phyloP scores from a whole-genome alignment of 2,888 invertebrate genomes.

The Habrosyne pyritoides region DNA sequence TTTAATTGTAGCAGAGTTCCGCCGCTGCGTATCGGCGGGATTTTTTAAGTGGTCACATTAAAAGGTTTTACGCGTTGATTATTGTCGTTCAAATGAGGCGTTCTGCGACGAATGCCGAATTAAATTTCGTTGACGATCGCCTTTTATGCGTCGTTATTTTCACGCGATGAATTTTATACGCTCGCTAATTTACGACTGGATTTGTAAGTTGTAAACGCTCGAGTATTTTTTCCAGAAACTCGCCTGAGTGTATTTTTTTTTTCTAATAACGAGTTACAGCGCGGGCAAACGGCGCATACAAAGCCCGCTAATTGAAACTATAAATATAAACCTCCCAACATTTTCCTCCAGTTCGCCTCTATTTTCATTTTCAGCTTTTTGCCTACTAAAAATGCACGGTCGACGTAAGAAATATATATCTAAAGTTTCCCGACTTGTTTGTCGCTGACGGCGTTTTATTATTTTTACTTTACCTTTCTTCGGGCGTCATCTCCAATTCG shows the following conservation, averaged over 20 bases:
- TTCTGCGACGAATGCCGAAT: slow-evolving; percentile 63
- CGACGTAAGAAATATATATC: slow-evolving; percentile 35
- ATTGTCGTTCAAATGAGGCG: slow-evolving; percentile 66
- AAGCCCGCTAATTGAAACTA: slow-evolving; percentile 77
- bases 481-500: slow-evolving; percentile 36
- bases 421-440: slow-evolving; percentile 32
- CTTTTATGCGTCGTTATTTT: slow-evolving; percentile 66
- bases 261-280: slow-evolving; percentile 50
- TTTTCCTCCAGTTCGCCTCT: slow-evolving; percentile 56
- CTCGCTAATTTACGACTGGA: slow-evolving; percentile 54
- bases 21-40: slow-evolving; percentile 35
- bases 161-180: slow-evolving; percentile 63
- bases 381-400: slow-evolving; percentile 40
- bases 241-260: slow-evolving; percentile 37
- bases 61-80: slow-evolving; percentile 70
- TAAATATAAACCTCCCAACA: slow-evolving; percentile 69
- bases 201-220: slow-evolving; percentile 23
- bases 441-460: slow-evolving; percentile 16
- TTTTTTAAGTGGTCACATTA: slow-evolving; percentile 59
- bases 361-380: slow-evolving; percentile 59
- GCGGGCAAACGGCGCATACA: slow-evolving; percentile 56
- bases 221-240: slow-evolving; percentile 35
- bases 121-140: slow-evolving; percentile 68
- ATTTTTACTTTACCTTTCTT: slow-evolving; percentile 28
- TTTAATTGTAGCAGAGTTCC: slow-evolving; percentile 52